Evolutionary conservation across 2,888 invertebrate species (phyloP).

Genomic region (Chrysodeixis includens): DNA sequence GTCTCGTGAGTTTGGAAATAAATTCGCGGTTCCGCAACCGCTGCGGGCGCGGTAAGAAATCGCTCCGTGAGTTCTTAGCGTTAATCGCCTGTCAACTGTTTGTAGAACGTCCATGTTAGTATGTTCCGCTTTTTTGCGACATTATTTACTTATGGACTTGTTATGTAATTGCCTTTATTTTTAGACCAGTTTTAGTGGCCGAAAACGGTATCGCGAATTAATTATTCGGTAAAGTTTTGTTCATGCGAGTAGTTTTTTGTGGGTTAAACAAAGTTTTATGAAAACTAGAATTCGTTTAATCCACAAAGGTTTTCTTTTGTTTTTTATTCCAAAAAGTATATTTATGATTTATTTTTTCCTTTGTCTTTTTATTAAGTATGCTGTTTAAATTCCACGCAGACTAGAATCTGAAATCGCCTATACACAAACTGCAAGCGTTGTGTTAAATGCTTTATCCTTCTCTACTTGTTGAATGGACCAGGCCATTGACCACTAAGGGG

Average conservation of each 20-base stretch:
- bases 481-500: too few species aligned
- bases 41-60: too few species aligned
- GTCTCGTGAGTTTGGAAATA: too few species aligned
- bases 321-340: too few species aligned
- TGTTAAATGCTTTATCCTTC: too few species aligned
- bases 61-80: too few species aligned
- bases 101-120: conserved; percentile 31
- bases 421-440: too few species aligned
- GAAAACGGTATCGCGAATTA: conserved; percentile 20
- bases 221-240: conserved; percentile 30
- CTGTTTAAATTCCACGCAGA: background rate
- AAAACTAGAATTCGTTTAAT: too few species aligned
- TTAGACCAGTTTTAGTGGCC: conserved; percentile 37
- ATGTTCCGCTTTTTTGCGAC: conserved; percentile 40
- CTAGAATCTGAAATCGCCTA: too few species aligned
- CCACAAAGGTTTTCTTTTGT: too few species aligned
- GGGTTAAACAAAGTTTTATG: background rate
- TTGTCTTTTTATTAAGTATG: conserved; percentile 14
- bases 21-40: too few species aligned
- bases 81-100: conserved; percentile 36
- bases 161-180: conserved; percentile 47
- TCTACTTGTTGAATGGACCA: too few species aligned
- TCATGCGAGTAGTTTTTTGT: conserved; percentile 28
- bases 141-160: conserved; percentile 29
- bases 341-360: background rate